Evolutionary conservation across 2,888 invertebrate genomes (phyloP), one percentile per base, ranked within the genome.

Genomic region (Eristalis intricaria): DNA sequence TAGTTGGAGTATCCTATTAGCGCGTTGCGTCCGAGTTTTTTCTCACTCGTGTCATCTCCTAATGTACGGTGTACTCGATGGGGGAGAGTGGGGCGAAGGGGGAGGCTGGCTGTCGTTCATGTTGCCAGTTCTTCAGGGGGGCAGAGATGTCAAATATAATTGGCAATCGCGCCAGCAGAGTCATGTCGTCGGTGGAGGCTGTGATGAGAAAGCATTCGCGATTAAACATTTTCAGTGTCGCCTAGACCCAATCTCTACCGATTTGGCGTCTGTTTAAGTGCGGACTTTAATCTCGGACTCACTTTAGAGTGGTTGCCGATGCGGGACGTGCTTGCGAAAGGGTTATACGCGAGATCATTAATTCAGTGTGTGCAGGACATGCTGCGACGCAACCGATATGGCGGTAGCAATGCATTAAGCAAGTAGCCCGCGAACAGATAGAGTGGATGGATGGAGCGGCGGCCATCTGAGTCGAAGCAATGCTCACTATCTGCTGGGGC

Each of bases 151-250:
- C 87, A 87, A 87, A 87, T 80, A 69, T 87, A 87, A 87, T 87
- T 87, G 87, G 87, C 86, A 79, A 83, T 77, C 83, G 83, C 50
- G 70, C 86, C 38, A 38, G 75, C 83, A 75, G 71, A 87, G 83
- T 84, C 75, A 35, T 84, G 86, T 84, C 74, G 79, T 78, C 76
- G 74, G 50, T 61, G 69, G 83, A 78, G 56, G 56, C 68, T 64
- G 60, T 83, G 86, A 56, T 76, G 77, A 65, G 74, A 78, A 83
- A 86, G 86, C 78, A 65, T 82, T 73, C 82, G 58, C 71, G 81
- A 82, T 85, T 85, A 85, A 85, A 70, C 69, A 82, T 86, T 83
- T 86, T 86, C 77, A 78, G 78, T 86, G 83, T 83, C 86, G 75
- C 87, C 70, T 73, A 65, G 76, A 73, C 58, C 63, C 70, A 75